Evolutionary conservation across 2,113 vertebrate species (phyloP), one percentile per base, ranked within the genome.

Genomic region (Nothoprocta perdicaria): DNA sequence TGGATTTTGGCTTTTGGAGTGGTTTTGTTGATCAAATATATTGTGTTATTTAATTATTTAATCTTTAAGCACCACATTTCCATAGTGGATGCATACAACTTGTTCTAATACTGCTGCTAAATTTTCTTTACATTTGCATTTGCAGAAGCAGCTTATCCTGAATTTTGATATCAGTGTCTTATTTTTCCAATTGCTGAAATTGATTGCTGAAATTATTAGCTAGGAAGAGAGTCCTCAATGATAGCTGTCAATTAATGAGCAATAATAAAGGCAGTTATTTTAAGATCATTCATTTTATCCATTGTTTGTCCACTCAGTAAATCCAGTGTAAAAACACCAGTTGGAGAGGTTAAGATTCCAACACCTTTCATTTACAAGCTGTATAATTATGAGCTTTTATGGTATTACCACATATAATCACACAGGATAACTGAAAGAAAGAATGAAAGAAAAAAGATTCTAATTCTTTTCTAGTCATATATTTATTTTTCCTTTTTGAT

Each of bases 381-480:
- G 6, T 7, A 52, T n/a, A n/a, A 41, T 5, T 8, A 35, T 58
- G 7, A 60, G 3, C 0, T 38, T 57, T 79, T 38, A 52, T 22
- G 15, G 50, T 15, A 60, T 57, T 14, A 68, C 1, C 5, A 67
- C 21, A 63, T 50, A 35, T 43, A 78, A 18, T 58, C 31, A 75
- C 18, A 84, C 3, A 46, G 0, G 13, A 38, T 40, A 46, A 60
- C 2, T 67, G 50, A 83, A 85, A 65, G 31, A 66, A 73, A 52
- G 4, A 78, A 14, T 14, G 14, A 24, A 85, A 80, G 11, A 21
- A 60, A 57, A 57, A 75, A 40, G 0, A 9, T 27, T 1, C 40
- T 12, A 6, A 3, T 0, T 69, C 45, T 26, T 1, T 33, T 62
- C 31, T 15, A 18, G 29, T 78, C 80, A 5, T 38, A 0, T 17